Evolutionary conservation across 2,888 invertebrate species (phyloP).

Genomic region (Xanthorhoe designata): DNA sequence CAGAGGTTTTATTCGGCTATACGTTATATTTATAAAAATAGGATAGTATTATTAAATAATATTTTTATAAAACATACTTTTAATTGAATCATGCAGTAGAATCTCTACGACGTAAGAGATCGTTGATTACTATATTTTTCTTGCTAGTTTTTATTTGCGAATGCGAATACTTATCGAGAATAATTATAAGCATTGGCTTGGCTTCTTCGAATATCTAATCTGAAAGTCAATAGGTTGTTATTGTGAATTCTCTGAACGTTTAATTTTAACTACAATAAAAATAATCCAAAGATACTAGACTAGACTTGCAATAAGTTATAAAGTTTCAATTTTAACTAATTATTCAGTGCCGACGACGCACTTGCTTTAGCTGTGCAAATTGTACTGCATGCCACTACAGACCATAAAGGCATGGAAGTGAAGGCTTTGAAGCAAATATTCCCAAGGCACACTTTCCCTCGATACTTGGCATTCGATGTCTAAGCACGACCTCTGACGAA

Average conservation of each 20-base stretch:
- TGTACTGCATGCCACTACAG: no score
- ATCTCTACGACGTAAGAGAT: no score
- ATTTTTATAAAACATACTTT: no score
- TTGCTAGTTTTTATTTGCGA: background rate
- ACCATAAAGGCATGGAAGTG: background rate
- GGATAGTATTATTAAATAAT: no score
- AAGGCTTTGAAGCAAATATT: background rate
- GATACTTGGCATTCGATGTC: conserved; percentile 42
- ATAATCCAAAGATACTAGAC: no score
- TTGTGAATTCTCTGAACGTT: background rate
- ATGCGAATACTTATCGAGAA: background rate
- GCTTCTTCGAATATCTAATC: conserved; percentile 1
- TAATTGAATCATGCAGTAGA: no score
- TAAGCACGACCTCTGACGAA: conserved; percentile 47
- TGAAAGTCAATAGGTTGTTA: background rate
- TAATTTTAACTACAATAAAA: background rate
- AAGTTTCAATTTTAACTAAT: no score
- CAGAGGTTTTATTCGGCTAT: background rate
- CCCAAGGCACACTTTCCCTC: conserved; percentile 10
- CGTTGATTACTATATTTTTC: no score
- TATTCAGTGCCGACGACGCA: no score
- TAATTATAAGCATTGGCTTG: background rate
- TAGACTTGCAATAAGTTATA: no score
- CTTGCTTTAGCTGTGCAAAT: no score
- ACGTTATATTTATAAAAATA: no score